Percentiles rank a stretch among this genome's conserved stretches.
Conservation (phyloP, 2,113 vertebrate species). For the Protomyctophum bolini region DNA sequence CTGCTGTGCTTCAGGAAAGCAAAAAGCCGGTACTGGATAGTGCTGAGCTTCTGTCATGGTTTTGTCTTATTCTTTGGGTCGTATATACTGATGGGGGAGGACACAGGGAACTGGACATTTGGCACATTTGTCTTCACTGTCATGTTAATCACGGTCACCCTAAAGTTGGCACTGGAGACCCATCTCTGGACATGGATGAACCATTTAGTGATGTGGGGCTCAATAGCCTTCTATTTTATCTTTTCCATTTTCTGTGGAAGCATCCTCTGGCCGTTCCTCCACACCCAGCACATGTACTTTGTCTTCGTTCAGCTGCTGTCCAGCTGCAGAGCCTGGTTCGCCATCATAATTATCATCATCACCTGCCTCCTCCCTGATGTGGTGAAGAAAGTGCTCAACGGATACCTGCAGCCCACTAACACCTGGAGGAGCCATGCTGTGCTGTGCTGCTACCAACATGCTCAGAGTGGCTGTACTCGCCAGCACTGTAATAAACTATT, state of each 20-base stretch:
- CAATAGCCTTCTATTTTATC: constrained; percentile 96
- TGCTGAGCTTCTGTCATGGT: constrained; percentile 93
- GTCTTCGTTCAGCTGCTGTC: constrained; percentile 95
- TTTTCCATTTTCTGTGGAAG: constrained; percentile 98
- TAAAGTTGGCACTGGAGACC: constrained; percentile 98
- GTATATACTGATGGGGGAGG: constrained; percentile 93
- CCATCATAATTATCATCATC: constrained; percentile 92
- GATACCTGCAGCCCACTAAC: constrained; percentile 90
- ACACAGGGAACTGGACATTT: constrained; percentile 98
- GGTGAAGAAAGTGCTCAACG: constrained; percentile 93
- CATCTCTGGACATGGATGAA: constrained; percentile 99
- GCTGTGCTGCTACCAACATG: too few relatives aligned
- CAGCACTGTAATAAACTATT: too few relatives aligned
- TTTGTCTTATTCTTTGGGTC: constrained; percentile 98
- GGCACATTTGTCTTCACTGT: constrained; percentile 97
- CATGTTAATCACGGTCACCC: constrained; percentile 97
- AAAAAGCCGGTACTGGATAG: constrained; percentile 94
- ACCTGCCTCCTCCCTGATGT: constrained; percentile 92
- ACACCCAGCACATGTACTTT: constrained; percentile 97
- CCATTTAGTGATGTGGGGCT: constrained; percentile 99
- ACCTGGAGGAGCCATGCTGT: constrained; percentile 92
- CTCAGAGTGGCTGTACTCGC: too few relatives aligned
- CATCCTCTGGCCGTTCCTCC: constrained; percentile 97
- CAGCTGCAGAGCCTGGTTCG: constrained; percentile 96
- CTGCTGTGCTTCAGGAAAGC: constrained; percentile 86